Conservation (phyloP, 2,888 invertebrate species). For the Strigamia transsilvanica region DNA sequence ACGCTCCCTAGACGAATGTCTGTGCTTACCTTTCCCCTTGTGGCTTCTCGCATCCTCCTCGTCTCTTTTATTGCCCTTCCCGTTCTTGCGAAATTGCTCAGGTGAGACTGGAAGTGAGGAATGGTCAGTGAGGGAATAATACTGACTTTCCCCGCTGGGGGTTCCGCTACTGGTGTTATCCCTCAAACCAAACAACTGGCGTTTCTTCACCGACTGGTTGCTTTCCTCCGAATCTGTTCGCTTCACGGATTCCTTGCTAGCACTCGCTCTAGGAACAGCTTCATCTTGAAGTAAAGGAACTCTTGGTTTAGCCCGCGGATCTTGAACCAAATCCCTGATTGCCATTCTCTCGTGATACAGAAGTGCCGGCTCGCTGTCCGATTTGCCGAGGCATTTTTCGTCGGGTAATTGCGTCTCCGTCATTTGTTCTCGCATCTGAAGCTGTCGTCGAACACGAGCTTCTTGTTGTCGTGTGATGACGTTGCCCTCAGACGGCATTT, state of each 20-base stretch:
- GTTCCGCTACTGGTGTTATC: constrained; percentile 48
- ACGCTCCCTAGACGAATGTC: background rate
- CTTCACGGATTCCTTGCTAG: background rate
- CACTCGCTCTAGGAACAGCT: background rate
- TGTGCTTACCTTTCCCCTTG: constrained; percentile 10
- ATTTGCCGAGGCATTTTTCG: constrained; percentile 30
- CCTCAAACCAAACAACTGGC: background rate
- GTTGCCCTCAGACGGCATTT: constrained; percentile 48
- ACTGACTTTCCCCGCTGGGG: constrained; percentile 54
- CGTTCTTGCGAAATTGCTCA: background rate
- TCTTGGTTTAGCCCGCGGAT: background rate
- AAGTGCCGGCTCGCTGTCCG: constrained; percentile 27
- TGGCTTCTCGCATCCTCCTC: background rate
- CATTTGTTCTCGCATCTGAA: constrained; percentile 11
- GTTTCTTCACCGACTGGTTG: constrained; percentile 35
- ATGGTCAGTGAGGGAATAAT: constrained; percentile 55
- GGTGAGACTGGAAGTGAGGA: constrained; percentile 52
- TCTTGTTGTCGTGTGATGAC: constrained; percentile 21
- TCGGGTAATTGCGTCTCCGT: constrained; percentile 36
- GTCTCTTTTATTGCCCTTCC: background rate
- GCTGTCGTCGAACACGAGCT: constrained; percentile 4
- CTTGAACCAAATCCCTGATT: background rate
- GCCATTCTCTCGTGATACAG: constrained; percentile 7
- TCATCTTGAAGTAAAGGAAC: constrained; percentile 19
- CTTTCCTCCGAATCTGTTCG: constrained; percentile 50